phyloP scores from a whole-genome alignment of 2,797 vertebrate genomes.

The Avahi laniger region DNA sequence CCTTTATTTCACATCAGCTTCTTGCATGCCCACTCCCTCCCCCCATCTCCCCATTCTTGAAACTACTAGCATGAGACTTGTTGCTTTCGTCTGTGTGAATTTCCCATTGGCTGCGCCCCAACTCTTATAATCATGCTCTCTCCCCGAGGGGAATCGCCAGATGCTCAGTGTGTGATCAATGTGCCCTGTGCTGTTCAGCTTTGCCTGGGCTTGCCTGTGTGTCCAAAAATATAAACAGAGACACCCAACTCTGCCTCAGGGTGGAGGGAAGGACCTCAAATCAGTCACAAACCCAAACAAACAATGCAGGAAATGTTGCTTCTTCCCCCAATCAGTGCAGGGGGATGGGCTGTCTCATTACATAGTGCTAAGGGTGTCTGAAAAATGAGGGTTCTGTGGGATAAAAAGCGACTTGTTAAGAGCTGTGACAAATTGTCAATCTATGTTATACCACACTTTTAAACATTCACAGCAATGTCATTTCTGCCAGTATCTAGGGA shows the following conservation, averaged over 20 bases:
- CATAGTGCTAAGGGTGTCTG: not conserved
- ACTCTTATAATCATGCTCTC: conserved; percentile 33
- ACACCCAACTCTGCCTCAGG: not conserved
- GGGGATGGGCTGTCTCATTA: not conserved
- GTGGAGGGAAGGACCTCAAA: not conserved
- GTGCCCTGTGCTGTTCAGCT: not conserved
- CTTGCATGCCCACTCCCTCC: not conserved
- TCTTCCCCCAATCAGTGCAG: not conserved
- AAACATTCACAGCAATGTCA: not conserved
- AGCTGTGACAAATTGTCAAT: not conserved
- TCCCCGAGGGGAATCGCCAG: conserved; percentile 25
- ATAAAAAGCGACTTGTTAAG: not conserved
- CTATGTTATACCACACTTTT: not conserved
- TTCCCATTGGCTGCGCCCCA: conserved; percentile 53
- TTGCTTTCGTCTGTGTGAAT: conserved; percentile 44
- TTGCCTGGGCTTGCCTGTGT: conserved; percentile 61
- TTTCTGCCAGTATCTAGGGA: not conserved
- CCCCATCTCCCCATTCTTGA: not conserved
- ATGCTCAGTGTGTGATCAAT: not conserved
- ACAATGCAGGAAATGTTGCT: not conserved
- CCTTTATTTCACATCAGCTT: not conserved
- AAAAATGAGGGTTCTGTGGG: not conserved
- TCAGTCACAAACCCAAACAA: conserved; percentile 33
- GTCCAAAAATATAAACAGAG: conserved; percentile 67
- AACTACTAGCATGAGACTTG: not conserved